Percentiles rank a stretch among this genome's conserved stretches.
phyloP scores from a whole-genome alignment of 2,113 vertebrate species.

The Colossoma macropomum region DNA sequence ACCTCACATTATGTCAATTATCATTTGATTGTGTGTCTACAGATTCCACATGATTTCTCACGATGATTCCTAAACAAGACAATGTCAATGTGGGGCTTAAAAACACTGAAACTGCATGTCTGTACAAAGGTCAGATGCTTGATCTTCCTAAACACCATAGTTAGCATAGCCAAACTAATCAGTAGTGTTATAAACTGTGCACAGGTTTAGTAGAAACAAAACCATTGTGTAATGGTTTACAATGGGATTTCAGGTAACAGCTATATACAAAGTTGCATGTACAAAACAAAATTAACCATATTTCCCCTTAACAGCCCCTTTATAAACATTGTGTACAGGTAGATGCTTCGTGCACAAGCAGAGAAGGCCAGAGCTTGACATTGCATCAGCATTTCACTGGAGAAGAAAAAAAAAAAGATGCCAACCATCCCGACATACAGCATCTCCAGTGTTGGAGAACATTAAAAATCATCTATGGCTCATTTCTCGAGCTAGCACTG shows the following conservation, averaged over 20 bases:
- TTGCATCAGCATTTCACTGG: constrained; percentile 46
- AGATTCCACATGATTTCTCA: background rate
- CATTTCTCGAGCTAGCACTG: constrained; percentile 40
- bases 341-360: constrained; percentile 70
- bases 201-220: constrained; percentile 60
- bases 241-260: constrained; percentile 71
- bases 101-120: constrained; percentile 27
- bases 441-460: constrained; percentile 31
- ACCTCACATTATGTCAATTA: background rate
- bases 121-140: constrained; percentile 52
- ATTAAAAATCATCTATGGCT: constrained; percentile 53
- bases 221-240: constrained; percentile 63
- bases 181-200: constrained; percentile 51
- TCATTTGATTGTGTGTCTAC: constrained; percentile 20
- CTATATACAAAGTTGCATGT: constrained; percentile 75
- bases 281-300: constrained; percentile 66
- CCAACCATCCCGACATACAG: background rate
- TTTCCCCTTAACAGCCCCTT: constrained; percentile 63
- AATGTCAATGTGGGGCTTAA: background rate
- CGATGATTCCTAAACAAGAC: constrained; percentile 9
- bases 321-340: constrained; percentile 77
- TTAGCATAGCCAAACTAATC: constrained; percentile 51
- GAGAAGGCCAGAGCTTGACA: constrained; percentile 55
- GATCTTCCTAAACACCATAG: constrained; percentile 41
- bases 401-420: background rate